phyloP scores from a whole-genome alignment of 2,888 invertebrate genomes.

The Dryococelus australis region DNA sequence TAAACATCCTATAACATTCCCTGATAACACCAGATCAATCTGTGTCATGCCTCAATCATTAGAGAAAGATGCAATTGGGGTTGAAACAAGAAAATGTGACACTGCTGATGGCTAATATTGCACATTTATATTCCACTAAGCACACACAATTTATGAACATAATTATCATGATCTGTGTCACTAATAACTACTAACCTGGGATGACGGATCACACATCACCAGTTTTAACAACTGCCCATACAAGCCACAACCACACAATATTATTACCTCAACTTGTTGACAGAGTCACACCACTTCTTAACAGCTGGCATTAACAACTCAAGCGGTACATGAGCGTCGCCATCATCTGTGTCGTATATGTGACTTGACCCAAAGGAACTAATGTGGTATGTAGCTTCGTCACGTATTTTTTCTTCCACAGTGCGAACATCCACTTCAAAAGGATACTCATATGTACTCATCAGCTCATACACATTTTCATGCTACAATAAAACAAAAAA shows the following conservation, averaged over 20 bases:
- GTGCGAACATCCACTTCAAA: slow-evolving; percentile 54
- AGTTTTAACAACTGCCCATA: background rate
- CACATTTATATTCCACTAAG: too few relatives aligned
- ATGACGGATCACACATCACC: background rate
- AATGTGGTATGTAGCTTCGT: slow-evolving; percentile 54
- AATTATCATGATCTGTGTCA: too few relatives aligned
- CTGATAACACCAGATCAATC: too few relatives aligned
- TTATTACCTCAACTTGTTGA: slow-evolving; percentile 21
- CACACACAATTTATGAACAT: too few relatives aligned
- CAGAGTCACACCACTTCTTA: slow-evolving; percentile 36
- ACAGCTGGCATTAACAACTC: slow-evolving; percentile 34
- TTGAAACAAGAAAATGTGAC: too few relatives aligned
- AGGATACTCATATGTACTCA: slow-evolving; percentile 37
- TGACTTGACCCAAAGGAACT: slow-evolving; percentile 47
- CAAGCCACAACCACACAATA: background rate
- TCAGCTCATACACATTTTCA: slow-evolving; percentile 22
- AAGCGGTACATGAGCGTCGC: slow-evolving; percentile 35
- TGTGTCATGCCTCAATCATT: too few relatives aligned
- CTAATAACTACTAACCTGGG: background rate
- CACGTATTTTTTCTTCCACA: slow-evolving; percentile 55
- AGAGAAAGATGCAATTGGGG: too few relatives aligned
- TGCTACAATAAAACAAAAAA: background rate
- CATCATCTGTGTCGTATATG: slow-evolving; percentile 37
- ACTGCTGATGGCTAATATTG: too few relatives aligned
- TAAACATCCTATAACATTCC: too few relatives aligned